Conservation (phyloP, 2,888 invertebrate genomes). For the Neoitamus cyanurus region DNA sequence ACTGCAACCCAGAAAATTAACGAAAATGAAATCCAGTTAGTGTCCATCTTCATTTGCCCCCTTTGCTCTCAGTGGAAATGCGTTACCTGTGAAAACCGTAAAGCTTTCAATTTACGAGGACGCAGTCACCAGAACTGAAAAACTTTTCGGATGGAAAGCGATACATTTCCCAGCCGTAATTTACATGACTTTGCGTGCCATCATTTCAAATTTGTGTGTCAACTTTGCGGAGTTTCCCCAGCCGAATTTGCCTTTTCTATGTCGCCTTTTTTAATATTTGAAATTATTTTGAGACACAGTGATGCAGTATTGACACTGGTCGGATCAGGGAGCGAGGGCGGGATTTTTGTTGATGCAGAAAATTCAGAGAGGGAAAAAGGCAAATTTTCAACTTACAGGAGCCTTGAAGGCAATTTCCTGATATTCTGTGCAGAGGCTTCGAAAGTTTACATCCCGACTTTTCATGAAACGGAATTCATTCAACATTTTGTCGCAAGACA, state of each 20-base stretch:
- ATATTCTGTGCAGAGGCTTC: neutral
- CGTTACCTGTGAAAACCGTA: neutral
- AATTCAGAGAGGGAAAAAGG: neutral
- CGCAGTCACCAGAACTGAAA: neutral
- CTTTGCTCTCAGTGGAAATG: neutral
- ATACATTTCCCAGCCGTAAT: neutral
- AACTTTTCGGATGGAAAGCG: neutral
- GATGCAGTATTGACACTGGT: neutral
- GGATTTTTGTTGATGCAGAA: neutral
- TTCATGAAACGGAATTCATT: neutral
- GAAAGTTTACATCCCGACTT: neutral
- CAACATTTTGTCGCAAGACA: neutral
- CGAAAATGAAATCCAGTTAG: neutral
- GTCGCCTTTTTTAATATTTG: neutral
- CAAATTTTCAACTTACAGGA: neutral
- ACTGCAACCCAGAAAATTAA: neutral
- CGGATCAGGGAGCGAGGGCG: neutral
- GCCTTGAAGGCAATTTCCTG: neutral
- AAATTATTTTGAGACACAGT: neutral
- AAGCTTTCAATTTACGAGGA: neutral
- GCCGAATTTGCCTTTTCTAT: neutral
- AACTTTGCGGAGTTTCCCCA: neutral
- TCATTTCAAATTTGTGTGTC: neutral
- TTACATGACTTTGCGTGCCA: constrained; percentile 5
- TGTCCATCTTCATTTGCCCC: neutral